Evolutionary conservation across 2,113 vertebrate genomes (phyloP), one percentile per base, ranked within the genome.

Genomic region (Lonchura striata): DNA sequence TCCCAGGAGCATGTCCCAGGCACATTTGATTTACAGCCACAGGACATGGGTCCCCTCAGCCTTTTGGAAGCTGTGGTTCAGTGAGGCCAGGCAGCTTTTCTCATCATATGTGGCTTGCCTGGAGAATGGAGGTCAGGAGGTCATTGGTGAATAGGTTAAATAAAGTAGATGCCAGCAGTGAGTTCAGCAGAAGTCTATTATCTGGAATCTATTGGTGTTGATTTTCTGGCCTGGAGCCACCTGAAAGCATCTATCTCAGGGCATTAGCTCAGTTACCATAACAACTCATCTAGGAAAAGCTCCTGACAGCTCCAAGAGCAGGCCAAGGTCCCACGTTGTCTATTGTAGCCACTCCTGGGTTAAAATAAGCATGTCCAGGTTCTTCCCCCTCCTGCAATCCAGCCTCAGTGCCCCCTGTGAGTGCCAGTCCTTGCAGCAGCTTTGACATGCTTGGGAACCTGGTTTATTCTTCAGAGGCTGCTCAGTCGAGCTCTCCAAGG

Each of bases 181-280:
- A 87, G 74, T 91, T 91, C 53, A 94, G 90, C 74, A 90, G 74
- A 85, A 96, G 84, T 95, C 91, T 92, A 90, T 97, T 96, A 94
- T 88, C 88, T 90, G 52, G 92, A 75, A 96, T 91, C 94, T 94
- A 75, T 52, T 83, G 86, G 80, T 95, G 96, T 75, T 94, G 94
- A 92, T 96, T 94, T 96, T 93, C 91, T 96, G 92, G 88, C 91
- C 95, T 88, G 77, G 64, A 94, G 95, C 88, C 96, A 91, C 91
- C 83, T 86, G 92, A 81, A 95, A 92, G 78, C 88, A 86, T 93
- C 88, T 81, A 47, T 96, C 91, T 96, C 7, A 9, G 54, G 92
- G 83, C 95, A 92, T 88, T 84, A 92, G 91, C 91, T 88, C 94
- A 84, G 96, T 97, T 97, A 77, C 96, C 86, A 93, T 97, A 96